A percentile compares a stretch with the other conserved stretches of the same genome.
Conservation (phyloP, 2,888 invertebrate genomes). For the Eupithecia centaureata region DNA sequence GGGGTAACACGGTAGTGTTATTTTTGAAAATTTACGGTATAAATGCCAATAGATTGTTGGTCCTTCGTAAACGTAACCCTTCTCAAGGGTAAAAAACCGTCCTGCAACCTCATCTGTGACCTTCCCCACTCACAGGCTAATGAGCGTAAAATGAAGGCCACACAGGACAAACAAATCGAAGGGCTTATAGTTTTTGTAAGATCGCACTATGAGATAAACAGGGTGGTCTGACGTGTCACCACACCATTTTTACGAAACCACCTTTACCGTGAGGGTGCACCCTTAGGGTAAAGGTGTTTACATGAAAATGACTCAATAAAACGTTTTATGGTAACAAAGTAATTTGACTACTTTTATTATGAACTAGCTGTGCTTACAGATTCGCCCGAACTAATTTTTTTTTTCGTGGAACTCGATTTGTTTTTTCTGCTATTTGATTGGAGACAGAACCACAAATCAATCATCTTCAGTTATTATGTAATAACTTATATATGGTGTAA, state of each 20-base stretch:
- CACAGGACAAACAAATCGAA: slow-evolving; percentile 75
- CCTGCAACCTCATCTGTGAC: slow-evolving; percentile 34
- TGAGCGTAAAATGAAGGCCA: slow-evolving; percentile 75
- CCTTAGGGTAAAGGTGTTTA: too few species aligned
- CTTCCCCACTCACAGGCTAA: slow-evolving; percentile 53
- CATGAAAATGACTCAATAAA: slow-evolving; percentile 9
- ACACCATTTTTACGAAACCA: slow-evolving; percentile 42
- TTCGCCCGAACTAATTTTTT: too few species aligned
- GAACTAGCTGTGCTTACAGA: too few species aligned
- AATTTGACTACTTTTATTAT: neutral
- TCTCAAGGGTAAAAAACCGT: slow-evolving; percentile 15
- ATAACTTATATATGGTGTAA: too few species aligned
- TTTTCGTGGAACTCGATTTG: too few species aligned
- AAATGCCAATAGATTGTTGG: too few species aligned
- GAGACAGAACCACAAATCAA: too few species aligned
- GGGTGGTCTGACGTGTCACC: slow-evolving; percentile 70
- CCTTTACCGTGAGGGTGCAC: too few species aligned
- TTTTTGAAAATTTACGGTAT: too few species aligned
- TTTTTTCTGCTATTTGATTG: too few species aligned
- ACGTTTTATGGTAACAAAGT: neutral
- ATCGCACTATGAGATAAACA: slow-evolving; percentile 68
- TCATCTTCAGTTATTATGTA: too few species aligned
- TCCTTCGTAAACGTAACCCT: slow-evolving; percentile 19
- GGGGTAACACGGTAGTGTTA: too few species aligned
- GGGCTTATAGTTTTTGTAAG: slow-evolving; percentile 72